phyloP scores from a whole-genome alignment of 2,113 vertebrate genomes.

The Enhydra lutris region DNA sequence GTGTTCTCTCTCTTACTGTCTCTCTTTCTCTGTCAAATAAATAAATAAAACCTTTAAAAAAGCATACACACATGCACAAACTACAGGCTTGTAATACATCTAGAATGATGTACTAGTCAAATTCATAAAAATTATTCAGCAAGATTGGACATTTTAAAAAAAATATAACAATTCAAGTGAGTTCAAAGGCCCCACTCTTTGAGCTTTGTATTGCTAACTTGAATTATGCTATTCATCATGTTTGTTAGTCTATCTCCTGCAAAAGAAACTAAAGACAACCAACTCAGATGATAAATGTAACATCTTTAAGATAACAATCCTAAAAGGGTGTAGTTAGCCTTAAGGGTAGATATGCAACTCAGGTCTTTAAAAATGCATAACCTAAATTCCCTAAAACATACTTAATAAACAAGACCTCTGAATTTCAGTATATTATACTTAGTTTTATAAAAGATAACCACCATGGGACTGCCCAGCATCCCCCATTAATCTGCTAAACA shows the following conservation, averaged over 20 bases:
- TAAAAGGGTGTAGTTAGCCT: not conserved
- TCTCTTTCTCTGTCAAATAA: no score
- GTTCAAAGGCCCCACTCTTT: not conserved
- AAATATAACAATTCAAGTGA: not conserved
- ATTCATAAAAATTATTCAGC: not conserved
- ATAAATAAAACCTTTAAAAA: no score
- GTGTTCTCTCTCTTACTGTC: no score
- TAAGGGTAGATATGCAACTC: not conserved
- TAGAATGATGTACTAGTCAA: not conserved
- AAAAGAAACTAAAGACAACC: not conserved
- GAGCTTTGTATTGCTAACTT: not conserved
- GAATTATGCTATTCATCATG: not conserved
- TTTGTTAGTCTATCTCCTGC: not conserved
- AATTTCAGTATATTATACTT: not conserved
- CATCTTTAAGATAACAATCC: not conserved
- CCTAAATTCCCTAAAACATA: not conserved
- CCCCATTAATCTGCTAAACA: conserved; percentile 22
- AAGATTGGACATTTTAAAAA: not conserved
- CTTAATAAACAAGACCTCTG: not conserved
- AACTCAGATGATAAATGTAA: not conserved
- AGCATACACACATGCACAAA: no score
- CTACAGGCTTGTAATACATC: not conserved
- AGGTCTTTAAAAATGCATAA: not conserved
- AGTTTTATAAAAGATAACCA: conserved; percentile 21
- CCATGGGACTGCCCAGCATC: not conserved